phyloP scores from a whole-genome alignment of 1,140 invertebrate genomes.

The Trachymyrmex cornetzi region DNA sequence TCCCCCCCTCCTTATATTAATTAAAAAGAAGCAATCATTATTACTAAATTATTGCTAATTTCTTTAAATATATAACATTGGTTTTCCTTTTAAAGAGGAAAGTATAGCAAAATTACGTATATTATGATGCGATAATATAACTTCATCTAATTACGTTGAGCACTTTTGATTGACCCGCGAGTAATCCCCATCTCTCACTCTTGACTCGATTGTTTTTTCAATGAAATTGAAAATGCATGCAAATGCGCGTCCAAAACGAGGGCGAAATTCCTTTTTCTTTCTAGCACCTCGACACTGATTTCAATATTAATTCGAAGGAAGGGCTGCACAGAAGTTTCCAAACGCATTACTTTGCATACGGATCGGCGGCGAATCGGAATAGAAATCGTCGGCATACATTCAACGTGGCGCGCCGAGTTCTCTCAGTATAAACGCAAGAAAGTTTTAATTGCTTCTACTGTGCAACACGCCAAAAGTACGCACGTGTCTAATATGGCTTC shows the following conservation, averaged over 20 bases:
- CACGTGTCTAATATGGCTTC: constrained; percentile 45
- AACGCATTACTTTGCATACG: constrained; percentile 69
- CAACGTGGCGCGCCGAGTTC: constrained; percentile 1
- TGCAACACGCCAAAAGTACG: constrained; percentile 19
- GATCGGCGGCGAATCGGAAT: constrained; percentile 57
- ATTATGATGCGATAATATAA: not conserved
- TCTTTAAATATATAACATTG: not conserved
- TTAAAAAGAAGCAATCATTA: not conserved
- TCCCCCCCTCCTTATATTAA: constrained; percentile 6
- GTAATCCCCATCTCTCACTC: not conserved
- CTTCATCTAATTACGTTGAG: not conserved
- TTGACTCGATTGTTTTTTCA: constrained; percentile 28
- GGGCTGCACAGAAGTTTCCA: constrained; percentile 33
- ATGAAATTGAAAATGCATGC: constrained; percentile 66
- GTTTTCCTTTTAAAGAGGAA: not conserved
- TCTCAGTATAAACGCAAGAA: constrained; percentile 34
- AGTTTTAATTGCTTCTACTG: constrained; percentile 64
- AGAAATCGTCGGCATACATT: constrained; percentile 55
- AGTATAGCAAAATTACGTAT: not conserved
- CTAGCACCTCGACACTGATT: constrained; percentile 36
- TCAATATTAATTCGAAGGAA: constrained; percentile 68
- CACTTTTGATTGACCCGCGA: not conserved
- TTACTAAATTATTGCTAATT: not conserved
- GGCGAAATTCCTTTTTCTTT: constrained; percentile 24
- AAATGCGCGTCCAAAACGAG: constrained; percentile 40